A percentile compares a stretch with the other conserved stretches of the same genome.
Evolutionary conservation across 2,888 invertebrate genomes (phyloP).

Genomic region (Drosophila melanosoma): DNA sequence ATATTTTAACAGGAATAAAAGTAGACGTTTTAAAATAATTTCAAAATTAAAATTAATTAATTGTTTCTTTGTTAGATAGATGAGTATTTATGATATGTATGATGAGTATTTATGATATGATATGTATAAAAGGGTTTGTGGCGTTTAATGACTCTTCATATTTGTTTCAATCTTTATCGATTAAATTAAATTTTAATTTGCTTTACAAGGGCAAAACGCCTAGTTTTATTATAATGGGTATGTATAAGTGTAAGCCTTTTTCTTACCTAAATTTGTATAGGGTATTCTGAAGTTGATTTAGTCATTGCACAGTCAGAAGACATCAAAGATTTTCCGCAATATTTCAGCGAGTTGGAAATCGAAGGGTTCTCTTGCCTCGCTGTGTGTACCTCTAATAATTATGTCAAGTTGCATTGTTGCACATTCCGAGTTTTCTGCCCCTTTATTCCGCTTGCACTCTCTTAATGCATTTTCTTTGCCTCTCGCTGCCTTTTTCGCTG

Average conservation of each 20-base stretch:
- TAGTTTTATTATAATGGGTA: not conserved
- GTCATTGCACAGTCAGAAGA: conserved; percentile 5
- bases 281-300: conserved; percentile 30
- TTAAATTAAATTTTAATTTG: not conserved
- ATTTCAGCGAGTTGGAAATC: conserved; percentile 9
- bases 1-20: not conserved
- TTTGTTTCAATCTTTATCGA: not conserved
- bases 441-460: not conserved
- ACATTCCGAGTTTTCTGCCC: conserved; percentile 19
- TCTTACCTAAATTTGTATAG: not conserved
- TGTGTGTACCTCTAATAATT: conserved; percentile 65
- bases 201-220: not conserved
- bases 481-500: conserved; percentile 19
- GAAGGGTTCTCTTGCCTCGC: conserved; percentile 16
- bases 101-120: too few relatives aligned
- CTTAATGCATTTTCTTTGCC: not conserved
- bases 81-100: not conserved
- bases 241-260: not conserved
- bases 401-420: conserved; percentile 70
- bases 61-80: not conserved
- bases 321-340: conserved; percentile 13
- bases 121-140: too few relatives aligned
- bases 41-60: not conserved
- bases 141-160: too few relatives aligned
- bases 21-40: too few relatives aligned